Evolutionary conservation across 2,888 invertebrate genomes (phyloP), one percentile per base, ranked within the genome.

Genomic region (Diploptera punctata): DNA sequence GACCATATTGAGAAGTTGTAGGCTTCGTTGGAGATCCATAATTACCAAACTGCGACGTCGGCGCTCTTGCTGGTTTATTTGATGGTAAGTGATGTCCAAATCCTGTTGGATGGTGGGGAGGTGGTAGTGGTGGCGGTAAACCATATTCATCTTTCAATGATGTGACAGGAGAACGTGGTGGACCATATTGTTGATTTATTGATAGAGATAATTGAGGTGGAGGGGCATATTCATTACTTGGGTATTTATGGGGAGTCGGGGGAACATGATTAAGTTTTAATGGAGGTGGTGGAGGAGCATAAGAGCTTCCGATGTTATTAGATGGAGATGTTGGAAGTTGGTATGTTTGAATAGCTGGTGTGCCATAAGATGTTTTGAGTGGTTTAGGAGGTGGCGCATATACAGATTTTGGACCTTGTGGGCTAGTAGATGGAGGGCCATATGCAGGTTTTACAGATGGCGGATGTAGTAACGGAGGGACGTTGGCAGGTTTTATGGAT

Each of bases 391-490:
- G 33, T 4, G 33, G 18, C 1, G 31, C 61, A 18, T 61, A 61
- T 33, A 18, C 38, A 19, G n/a, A 3, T 33, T 9, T n/a, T 5
- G n/a, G 16, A n/a, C 19, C 18, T 33, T 31, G 10, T n/a, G n/a
- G n/a, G n/a, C n/a, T n/a, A n/a, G n/a, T n/a, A n/a, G n/a, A 18
- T 31, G 70, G 26, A 18, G 79, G 78, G 5, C 33, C 74, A 74
- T 79, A 80, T 5, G 80, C 77, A 61, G 80, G 80, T 24, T 16
- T 24, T 54, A 16, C 7, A 24, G 54, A 4, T 9, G 19, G n/a
- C n/a, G n/a, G n/a, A n/a, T n/a, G n/a, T n/a, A n/a, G n/a, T n/a
- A n/a, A n/a, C 4, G 31, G 38, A 18, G 26, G 29, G 4, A n/a
- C n/a, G 29, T 19, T 13, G 7, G 18, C 16, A 7, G 33, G 26